Base-by-base conservation (phyloP, 2,888 invertebrate species). In the Tipula helvola region DNA sequence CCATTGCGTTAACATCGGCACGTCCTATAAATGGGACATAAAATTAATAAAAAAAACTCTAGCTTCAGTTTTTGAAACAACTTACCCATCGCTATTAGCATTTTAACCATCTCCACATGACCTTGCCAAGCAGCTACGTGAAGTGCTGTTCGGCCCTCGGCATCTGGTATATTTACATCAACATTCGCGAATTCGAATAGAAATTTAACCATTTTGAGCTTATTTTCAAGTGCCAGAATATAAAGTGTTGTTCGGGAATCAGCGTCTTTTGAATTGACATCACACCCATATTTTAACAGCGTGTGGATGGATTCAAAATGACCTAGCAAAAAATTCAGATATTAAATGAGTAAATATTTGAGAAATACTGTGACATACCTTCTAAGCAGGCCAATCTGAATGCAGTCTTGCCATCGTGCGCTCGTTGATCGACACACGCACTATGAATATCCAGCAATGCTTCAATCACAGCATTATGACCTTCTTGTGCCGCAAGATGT, bases 71-170 rank as follows among this genome's bases (percentile, higher is more conserved):
- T 39, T 39, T 18, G 16, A 86, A 41, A 47, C 10, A 39, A 47
- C 13, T 91, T 88, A 94, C 93, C 93, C 88, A 95, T 93, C 89
- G 94, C 94, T 86, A 98, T 93, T 39, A 98, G 92, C 42, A 97
- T 91, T 88, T 96, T 95, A 0, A 98, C 98, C 96, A 98, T 97
- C 88, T 98, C 97, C 0, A 95, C 94, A 90, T 99, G 98, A 0
- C 98, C 98, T 90, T 98, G 98, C 97, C 97, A 97, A 12, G 97
- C 94, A 3, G 97, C 96, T 1, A 97, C 97, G 90, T 97, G 97
- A 12, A 98, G 92, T 0, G 97, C 96, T 0, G 97, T 97, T 52
- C 97, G 94, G 28, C 97, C 97, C 93, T 98, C 98, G 5, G 95
- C 94, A 90, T 98, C 98, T 85, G 96, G 94, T 87, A 96, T 95